phyloP scores from a whole-genome alignment of 2,113 vertebrate species.

The Xiphias gladius region DNA sequence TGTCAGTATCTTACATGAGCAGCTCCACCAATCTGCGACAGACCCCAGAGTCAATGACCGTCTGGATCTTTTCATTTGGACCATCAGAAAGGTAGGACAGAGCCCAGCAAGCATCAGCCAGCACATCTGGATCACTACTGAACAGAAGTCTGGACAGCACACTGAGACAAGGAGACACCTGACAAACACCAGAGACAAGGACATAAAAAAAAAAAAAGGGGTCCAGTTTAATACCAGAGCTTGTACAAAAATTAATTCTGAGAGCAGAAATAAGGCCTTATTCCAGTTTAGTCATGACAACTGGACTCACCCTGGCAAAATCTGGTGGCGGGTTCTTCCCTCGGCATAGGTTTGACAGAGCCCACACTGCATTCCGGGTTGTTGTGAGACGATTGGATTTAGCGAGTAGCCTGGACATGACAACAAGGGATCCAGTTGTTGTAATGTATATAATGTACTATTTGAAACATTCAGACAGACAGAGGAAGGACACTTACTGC shows the following conservation, averaged over 20 bases:
- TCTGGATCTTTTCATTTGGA: conserved; percentile 95
- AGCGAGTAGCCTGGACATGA: conserved; percentile 86
- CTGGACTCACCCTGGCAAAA: conserved; percentile 88
- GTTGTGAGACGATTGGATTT: conserved; percentile 93
- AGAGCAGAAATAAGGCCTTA: not conserved
- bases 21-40: conserved; percentile 93
- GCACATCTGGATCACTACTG: conserved; percentile 92
- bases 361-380: conserved; percentile 94
- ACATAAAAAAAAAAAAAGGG: not conserved
- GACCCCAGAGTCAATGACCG: conserved; percentile 94
- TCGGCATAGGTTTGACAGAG: conserved; percentile 93
- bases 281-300: not conserved
- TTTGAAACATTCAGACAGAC: not conserved
- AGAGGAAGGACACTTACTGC: conserved; percentile 86
- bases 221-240: not conserved
- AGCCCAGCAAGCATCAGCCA: conserved; percentile 95
- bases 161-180: conserved; percentile 93
- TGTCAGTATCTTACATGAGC: conserved; percentile 88
- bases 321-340: conserved; percentile 95
- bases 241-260: not conserved
- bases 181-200: conserved; percentile 21
- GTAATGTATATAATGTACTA: not conserved
- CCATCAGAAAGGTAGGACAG: conserved; percentile 95
- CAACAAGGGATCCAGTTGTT: not conserved
- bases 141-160: conserved; percentile 91